Percentiles rank a stretch among this genome's conserved stretches.
These are phyloP conservation scores for Sminthurides bifidus DNA, from an alignment of 1,140 invertebrate genomes.

Conservation along the genomic window DNA sequence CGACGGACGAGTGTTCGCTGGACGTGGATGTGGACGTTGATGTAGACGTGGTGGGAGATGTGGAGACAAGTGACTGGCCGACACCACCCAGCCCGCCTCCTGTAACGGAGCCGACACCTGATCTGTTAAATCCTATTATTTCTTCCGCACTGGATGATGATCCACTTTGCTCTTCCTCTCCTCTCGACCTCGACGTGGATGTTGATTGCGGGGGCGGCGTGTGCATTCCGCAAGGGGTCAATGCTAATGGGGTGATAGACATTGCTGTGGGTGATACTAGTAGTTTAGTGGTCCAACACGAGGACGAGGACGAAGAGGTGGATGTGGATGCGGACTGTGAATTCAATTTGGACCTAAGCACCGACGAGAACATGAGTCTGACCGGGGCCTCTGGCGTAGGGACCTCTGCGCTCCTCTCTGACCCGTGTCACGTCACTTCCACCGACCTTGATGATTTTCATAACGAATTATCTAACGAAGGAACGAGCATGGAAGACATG, in stretches of 20 bases:
- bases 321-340: too few species aligned
- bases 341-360: too few species aligned
- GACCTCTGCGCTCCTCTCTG: too few species aligned
- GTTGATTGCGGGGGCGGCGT: background rate
- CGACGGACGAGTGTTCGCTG: slow-evolving; percentile 13
- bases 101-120: background rate
- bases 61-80: slow-evolving; percentile 25
- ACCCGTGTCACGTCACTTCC: too few species aligned
- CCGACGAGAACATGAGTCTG: too few species aligned
- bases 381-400: too few species aligned
- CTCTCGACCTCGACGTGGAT: background rate
- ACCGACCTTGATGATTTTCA: too few species aligned
- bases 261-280: background rate
- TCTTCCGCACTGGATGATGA: background rate
- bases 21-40: slow-evolving; percentile 23
- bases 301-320: too few species aligned
- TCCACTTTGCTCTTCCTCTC: too few species aligned
- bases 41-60: slow-evolving; percentile 26
- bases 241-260: background rate
- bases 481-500: slow-evolving; percentile 9
- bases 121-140: background rate
- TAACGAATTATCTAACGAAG: too few species aligned
- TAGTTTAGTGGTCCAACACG: too few species aligned
- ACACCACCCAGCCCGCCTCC: slow-evolving; percentile 15
- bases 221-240: background rate